These are phyloP conservation scores for Onychomys leucogaster DNA, from an alignment of 2,797 vertebrate species.

Conservation along the genomic window DNA sequence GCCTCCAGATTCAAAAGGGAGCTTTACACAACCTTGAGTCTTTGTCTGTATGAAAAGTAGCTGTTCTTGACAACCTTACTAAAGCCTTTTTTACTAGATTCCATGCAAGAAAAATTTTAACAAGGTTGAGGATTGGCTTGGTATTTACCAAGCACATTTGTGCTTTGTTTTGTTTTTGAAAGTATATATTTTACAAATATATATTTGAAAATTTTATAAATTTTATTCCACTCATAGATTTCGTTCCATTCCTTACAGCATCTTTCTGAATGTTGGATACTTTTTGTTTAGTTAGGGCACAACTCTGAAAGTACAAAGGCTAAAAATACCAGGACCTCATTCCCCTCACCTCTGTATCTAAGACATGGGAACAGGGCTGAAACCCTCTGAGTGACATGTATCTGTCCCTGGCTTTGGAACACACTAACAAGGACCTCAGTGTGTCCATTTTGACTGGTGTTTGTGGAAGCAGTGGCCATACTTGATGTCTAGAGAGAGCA, in stretches of 20 bases:
- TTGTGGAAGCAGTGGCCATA: background rate
- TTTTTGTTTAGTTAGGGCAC: background rate
- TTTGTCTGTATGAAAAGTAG: conserved; percentile 79
- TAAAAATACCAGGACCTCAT: background rate
- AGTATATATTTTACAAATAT: background rate
- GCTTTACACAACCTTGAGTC: conserved; percentile 61
- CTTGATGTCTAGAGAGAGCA: background rate
- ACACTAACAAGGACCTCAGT: no score
- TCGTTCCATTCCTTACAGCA: background rate
- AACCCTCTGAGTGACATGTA: background rate
- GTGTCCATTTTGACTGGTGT: no score
- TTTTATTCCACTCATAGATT: no score
- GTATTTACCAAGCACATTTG: conserved; percentile 74
- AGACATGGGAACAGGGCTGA: background rate
- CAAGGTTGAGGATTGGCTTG: conserved; percentile 40
- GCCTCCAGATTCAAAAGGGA: conserved; percentile 80
- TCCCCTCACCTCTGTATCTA: background rate
- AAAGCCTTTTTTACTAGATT: conserved; percentile 84
- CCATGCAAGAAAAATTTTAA: conserved; percentile 82
- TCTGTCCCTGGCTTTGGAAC: background rate
- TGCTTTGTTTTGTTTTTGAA: background rate
- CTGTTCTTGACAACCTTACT: conserved; percentile 85
- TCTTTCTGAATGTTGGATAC: background rate
- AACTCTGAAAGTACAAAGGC: background rate
- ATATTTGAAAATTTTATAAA: no score